Evolutionary conservation across 2,797 vertebrate species (phyloP), one percentile per base, ranked within the genome.

Genomic region (Bradypodion pumilum): DNA sequence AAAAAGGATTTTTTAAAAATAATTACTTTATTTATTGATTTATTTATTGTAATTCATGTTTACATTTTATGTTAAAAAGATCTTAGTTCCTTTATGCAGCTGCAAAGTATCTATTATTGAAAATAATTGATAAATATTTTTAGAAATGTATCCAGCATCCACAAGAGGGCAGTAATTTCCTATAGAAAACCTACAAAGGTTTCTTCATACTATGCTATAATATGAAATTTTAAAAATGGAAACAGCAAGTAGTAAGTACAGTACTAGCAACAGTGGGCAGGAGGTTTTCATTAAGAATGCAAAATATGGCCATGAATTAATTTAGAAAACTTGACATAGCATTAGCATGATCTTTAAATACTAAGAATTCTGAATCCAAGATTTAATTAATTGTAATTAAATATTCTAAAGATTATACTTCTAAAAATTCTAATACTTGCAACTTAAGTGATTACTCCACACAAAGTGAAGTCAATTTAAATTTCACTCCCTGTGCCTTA

Each of bases 161-260:
- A 87, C 90, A 56, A 93, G 94, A 91, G 93, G 93, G 93, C 93
- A 93, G 88, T 93, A 87, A 86, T n/a, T 91, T 12, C 68, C 93
- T 92, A 78, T 19, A 32, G 63, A 89, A 93, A 79, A 59, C 52
- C 63, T 25, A 21, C 37, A 0, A 27, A 0, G 16, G 68, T 25
- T 44, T 0, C 0, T n/a, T 80, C 78, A 8, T 35, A 74, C 13
- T 86, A 69, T 80, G 21, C 1, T 40, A n/a, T 0, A 25, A 85
- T 76, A 72, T 0, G 37, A 0, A 69, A 12, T 74, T 79, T 84
- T 10, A 83, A 3, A 84, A 85, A 40, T 80, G 81, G 65, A 52
- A 87, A 84, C 0, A 78, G 76, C 4, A 21, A 77, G 40, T 19
- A 35, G 32, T 25, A 0, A n/a, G n/a, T n/a, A n/a, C n/a, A 46